These are phyloP conservation scores for Microtus montanus DNA, from an alignment of 2,113 vertebrate species.

Conservation along the genomic window DNA sequence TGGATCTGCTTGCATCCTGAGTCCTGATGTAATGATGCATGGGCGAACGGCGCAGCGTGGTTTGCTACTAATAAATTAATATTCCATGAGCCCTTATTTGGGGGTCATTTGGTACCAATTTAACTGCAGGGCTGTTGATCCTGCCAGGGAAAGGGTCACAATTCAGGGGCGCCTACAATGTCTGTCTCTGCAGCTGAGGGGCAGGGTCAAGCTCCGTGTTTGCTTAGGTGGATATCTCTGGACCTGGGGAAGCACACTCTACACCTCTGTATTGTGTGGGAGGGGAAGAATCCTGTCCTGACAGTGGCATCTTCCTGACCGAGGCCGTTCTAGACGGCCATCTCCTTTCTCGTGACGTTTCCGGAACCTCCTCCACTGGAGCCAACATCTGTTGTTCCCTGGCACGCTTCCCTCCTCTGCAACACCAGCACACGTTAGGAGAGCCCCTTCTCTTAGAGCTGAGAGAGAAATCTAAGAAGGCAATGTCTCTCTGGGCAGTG, in stretches of 20 bases:
- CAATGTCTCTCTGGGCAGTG: rapidly evolving
- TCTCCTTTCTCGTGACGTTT: not conserved
- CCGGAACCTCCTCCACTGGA: not conserved
- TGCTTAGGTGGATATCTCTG: not conserved
- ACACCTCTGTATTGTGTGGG: not conserved
- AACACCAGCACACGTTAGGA: rapidly evolving
- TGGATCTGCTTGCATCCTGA: not conserved
- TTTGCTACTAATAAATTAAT: not conserved
- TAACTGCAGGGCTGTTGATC: not conserved
- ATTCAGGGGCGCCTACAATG: not conserved
- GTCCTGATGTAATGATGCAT: too few relatives aligned
- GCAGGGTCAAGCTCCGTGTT: rapidly evolving
- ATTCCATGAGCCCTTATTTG: not conserved
- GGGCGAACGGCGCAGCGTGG: rapidly evolving
- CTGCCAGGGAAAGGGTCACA: not conserved
- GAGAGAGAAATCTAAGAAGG: not conserved
- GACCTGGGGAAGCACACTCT: not conserved
- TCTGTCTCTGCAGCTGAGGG: not conserved
- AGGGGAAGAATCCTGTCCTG: not conserved
- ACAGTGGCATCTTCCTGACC: not conserved
- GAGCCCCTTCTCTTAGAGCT: not conserved
- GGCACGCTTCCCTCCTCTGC: not conserved
- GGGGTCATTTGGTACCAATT: not conserved
- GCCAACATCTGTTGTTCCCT: not conserved
- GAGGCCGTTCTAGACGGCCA: not conserved